A percentile compares a stretch with the other conserved stretches of the same genome.
phyloP scores from a whole-genome alignment of 2,797 vertebrate species.

The Pyrocephalus nanus region DNA sequence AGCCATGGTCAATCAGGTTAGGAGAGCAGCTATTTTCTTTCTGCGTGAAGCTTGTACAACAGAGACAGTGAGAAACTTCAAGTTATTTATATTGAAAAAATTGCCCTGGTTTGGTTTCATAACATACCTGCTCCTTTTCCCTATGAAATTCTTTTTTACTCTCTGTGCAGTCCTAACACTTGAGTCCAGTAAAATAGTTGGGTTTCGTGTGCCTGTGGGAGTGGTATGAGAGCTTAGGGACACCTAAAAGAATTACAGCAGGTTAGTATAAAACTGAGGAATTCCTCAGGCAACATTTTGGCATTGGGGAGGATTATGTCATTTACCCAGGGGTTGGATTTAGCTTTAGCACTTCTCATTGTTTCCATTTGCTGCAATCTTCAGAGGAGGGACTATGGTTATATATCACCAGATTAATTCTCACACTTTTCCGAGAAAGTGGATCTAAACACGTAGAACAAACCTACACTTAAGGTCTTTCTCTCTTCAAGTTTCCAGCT shows the following conservation, averaged over 20 bases:
- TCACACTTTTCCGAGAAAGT: background rate
- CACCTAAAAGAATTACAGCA: constrained; percentile 31
- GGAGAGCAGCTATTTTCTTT: background rate
- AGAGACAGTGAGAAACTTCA: background rate
- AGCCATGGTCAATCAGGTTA: background rate
- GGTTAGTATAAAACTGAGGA: constrained; percentile 27
- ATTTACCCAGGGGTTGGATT: constrained; percentile 24
- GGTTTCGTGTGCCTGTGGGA: background rate
- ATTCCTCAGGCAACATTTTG: constrained; percentile 32
- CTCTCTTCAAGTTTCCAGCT: background rate
- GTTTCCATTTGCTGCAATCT: constrained; percentile 56
- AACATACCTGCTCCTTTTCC: background rate
- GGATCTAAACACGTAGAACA: background rate
- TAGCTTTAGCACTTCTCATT: constrained; percentile 44
- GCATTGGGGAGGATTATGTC: constrained; percentile 34
- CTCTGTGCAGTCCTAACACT: background rate
- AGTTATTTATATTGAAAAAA: background rate
- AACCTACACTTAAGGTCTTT: background rate
- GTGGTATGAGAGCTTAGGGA: constrained; percentile 16
- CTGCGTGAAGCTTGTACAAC: background rate
- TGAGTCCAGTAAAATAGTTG: background rate
- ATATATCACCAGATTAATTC: background rate
- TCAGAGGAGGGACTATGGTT: background rate
- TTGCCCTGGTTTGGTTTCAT: background rate
- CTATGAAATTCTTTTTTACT: background rate